phyloP scores from a whole-genome alignment of 1,140 invertebrate genomes.

The Condylostylus longicornis region DNA sequence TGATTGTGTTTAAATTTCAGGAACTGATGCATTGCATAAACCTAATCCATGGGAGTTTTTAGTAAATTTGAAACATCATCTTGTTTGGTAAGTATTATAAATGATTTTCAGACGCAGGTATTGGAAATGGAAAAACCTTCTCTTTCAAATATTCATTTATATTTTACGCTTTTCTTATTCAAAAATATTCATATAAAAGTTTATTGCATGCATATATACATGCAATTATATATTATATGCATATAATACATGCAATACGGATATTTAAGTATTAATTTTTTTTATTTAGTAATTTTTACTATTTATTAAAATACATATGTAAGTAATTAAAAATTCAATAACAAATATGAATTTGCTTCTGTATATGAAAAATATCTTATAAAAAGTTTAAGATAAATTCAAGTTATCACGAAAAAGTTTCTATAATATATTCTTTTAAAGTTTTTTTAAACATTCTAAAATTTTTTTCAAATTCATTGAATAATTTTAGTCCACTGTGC shows the following conservation, averaged over 20 bases:
- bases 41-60: constrained; percentile 74
- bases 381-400: too few relatives aligned
- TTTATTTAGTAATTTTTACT: too few relatives aligned
- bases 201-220: not conserved
- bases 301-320: too few relatives aligned
- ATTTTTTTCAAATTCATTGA: too few relatives aligned
- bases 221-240: not conserved
- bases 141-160: constrained; percentile 7
- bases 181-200: not conserved
- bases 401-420: too few relatives aligned
- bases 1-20: constrained; percentile 16
- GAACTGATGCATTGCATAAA: constrained; percentile 48
- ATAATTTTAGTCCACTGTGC: too few relatives aligned
- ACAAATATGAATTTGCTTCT: too few relatives aligned
- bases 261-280: not conserved
- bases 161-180: constrained; percentile 11
- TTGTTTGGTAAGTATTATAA: constrained; percentile 47
- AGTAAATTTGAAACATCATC: constrained; percentile 58
- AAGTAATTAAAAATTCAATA: too few relatives aligned
- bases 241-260: not conserved
- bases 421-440: too few relatives aligned
- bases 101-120: constrained; percentile 33
- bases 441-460: too few relatives aligned
- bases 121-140: too few relatives aligned
- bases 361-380: too few relatives aligned